Evolutionary conservation across 2,113 vertebrate species (phyloP).

Genomic region (Phalacrocorax aristotelis): DNA sequence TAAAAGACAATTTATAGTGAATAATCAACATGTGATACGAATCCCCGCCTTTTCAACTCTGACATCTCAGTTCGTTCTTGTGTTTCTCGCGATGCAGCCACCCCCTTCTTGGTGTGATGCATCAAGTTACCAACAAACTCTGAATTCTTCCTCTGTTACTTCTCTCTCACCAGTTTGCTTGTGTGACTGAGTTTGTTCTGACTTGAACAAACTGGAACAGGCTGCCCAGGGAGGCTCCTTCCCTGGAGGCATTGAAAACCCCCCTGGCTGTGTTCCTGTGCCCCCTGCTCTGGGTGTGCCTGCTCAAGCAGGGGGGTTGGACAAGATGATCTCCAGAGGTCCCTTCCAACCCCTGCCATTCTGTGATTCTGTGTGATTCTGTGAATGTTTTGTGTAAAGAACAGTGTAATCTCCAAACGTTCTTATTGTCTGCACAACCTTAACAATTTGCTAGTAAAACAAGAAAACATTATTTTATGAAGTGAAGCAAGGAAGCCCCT

Average conservation of each 20-base stretch:
- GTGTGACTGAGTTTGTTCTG: not conserved
- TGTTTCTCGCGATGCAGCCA: not conserved
- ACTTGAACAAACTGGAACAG: not conserved
- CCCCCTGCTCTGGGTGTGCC: too few relatives aligned
- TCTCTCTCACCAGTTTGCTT: not conserved
- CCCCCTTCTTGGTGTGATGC: not conserved
- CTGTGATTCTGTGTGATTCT: too few relatives aligned
- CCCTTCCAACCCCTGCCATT: too few relatives aligned
- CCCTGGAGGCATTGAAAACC: too few relatives aligned
- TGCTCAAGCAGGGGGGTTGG: too few relatives aligned
- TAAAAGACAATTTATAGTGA: not conserved
- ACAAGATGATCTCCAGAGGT: too few relatives aligned
- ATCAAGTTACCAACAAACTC: not conserved
- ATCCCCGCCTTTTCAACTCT: not conserved
- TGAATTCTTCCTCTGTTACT: not conserved
- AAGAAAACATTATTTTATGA: not conserved
- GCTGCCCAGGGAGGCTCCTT: too few relatives aligned
- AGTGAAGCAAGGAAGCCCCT: not conserved
- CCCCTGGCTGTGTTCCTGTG: too few relatives aligned
- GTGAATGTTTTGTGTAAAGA: not conserved
- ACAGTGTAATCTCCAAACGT: not conserved
- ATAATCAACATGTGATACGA: not conserved
- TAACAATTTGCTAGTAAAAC: not conserved
- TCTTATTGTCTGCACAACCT: not conserved
- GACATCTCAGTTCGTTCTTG: not conserved